Base-by-base conservation (phyloP, 2,113 vertebrate species). In the Emberiza fucata region DNA sequence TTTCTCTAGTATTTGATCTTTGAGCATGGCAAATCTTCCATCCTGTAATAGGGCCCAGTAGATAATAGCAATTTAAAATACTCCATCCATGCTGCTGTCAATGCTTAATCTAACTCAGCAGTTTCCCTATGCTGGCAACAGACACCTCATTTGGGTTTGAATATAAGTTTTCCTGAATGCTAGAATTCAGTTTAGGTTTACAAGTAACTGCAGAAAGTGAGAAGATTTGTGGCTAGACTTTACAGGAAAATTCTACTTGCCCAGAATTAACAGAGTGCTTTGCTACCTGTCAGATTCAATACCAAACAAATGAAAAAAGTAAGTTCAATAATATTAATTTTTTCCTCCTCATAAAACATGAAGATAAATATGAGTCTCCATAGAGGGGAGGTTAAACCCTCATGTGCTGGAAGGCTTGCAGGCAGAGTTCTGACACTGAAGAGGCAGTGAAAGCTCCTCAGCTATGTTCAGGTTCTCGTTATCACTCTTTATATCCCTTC, bases 101-200 rank as follows among this genome's bases (percentile, higher is more conserved):
- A 8, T 81, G 35, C 12, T 61, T 57, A 86, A 80, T 33, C 14
- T 72, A 60, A 48, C 23, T 6, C 28, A 79, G 21, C 10, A 60
- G 12, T 68, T 91, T 75, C 24, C 27, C 14, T 60, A 0, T 71
- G 47, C 35, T 75, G 69, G 7, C 28, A 51, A 84, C 61, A 21
- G 45, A 23, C 2, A 2, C 10, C 27, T 69, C 40, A 25, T 75
- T 51, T 68, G 27, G 6, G 17, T 91, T 92, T 89, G 44, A 56
- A 28, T 71, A 23, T 28, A n/a, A 89, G 44, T 86, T 73, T 35
- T 68, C 72, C 72, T 81, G n/a, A 60, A 37, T 25, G 9, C 48
- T 71, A 78, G 70, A 86, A 63, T 81, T 88, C 37, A 85, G 27
- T 79, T 95, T 75, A 79, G 12, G 8, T 57, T 79, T 89, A 78